Conservation (phyloP, 1,140 invertebrate species). For the Diorhabda sublineata region DNA sequence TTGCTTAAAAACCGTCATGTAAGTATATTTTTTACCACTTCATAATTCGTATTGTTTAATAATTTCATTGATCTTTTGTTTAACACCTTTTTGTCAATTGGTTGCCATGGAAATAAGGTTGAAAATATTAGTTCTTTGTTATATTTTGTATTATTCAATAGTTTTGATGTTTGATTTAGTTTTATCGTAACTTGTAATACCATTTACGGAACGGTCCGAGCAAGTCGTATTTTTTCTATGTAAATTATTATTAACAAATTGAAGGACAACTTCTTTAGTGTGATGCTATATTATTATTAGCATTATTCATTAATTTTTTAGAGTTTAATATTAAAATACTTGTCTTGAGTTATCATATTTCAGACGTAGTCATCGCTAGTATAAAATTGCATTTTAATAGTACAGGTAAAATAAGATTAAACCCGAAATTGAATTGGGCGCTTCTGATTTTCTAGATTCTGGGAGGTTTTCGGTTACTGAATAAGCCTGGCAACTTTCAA, state of each 20-base stretch:
- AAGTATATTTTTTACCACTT: background rate
- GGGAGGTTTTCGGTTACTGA: too few relatives aligned
- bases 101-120: background rate
- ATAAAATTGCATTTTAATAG: too few relatives aligned
- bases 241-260: constrained; percentile 1
- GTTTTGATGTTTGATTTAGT: too few relatives aligned
- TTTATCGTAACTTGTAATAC: too few relatives aligned
- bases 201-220: too few relatives aligned
- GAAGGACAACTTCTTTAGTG: constrained; percentile 16
- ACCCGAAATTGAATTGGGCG: too few relatives aligned
- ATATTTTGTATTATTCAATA: background rate
- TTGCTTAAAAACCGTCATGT: background rate
- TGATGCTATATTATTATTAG: constrained; percentile 14
- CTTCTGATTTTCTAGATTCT: too few relatives aligned
- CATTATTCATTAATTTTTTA: constrained; percentile 17
- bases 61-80: background rate
- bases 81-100: background rate
- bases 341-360: background rate
- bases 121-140: background rate
- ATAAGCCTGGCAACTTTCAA: too few relatives aligned
- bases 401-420: too few relatives aligned
- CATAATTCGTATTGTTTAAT: background rate
- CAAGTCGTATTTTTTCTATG: background rate
- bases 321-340: background rate
- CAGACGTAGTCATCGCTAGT: background rate